Evolutionary conservation across 1,140 invertebrate species (phyloP).

Genomic region (Brachionus calyciflorus): DNA sequence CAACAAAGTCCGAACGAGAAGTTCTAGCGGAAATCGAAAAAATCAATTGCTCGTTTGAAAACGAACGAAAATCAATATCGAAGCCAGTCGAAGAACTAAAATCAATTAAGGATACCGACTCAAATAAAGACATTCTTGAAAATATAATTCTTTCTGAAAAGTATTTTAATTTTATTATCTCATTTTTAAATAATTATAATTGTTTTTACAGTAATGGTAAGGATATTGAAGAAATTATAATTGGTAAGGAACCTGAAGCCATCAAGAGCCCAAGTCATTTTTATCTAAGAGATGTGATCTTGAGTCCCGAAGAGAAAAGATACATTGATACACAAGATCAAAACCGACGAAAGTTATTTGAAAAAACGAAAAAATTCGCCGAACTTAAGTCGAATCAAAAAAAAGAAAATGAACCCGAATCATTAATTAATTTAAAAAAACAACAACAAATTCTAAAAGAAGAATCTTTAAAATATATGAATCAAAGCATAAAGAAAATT

Average conservation of each 20-base stretch:
- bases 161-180: too few species aligned
- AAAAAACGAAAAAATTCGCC: not conserved
- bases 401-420: not conserved
- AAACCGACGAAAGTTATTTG: not conserved
- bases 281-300: not conserved
- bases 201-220: not conserved
- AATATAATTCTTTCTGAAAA: too few species aligned
- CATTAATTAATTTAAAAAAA: not conserved
- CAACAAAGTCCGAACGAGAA: not conserved
- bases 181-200: too few species aligned
- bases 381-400: not conserved
- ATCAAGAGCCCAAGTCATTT: not conserved
- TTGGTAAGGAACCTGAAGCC: not conserved
- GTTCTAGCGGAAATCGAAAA: not conserved
- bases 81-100: too few species aligned
- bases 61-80: too few species aligned
- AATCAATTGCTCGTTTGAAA: too few species aligned
- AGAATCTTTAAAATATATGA: too few species aligned
- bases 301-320: not conserved
- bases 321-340: slow-evolving; percentile 8
- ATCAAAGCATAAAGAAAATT: not conserved
- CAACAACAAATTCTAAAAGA: not conserved
- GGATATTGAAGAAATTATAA: not conserved
- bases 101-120: too few species aligned
- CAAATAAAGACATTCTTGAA: too few species aligned